Percentiles rank a stretch among this genome's conserved stretches.
phyloP scores from a whole-genome alignment of 37 sponge, comb jelly and placozoan species.

The Chondrosia reniformis region DNA sequence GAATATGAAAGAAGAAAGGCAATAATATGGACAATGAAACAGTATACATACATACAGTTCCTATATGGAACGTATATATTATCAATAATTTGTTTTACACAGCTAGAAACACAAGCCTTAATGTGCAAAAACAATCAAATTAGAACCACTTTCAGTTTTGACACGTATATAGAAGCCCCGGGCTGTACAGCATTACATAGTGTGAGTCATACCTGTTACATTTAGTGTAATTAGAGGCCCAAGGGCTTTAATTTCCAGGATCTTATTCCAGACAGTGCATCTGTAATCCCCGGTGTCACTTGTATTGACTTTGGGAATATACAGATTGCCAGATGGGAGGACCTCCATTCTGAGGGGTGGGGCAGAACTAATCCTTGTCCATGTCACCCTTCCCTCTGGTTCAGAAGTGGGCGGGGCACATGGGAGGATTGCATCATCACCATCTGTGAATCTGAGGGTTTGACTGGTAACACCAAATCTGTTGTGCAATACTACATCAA shows the following conservation, averaged over 20 bases:
- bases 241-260: background rate
- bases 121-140: no score
- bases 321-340: background rate
- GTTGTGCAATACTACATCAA: no score
- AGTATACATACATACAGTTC: no score
- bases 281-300: background rate
- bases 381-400: background rate
- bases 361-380: background rate
- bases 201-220: no score
- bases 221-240: background rate
- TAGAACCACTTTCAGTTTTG: no score
- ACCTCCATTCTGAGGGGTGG: background rate
- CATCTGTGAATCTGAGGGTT: background rate
- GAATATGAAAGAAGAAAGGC: no score
- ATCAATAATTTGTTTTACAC: no score
- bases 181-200: no score
- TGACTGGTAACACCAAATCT: background rate
- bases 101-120: no score
- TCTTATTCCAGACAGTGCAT: background rate
- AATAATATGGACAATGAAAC: no score
- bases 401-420: constrained; percentile 3
- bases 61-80: no score
- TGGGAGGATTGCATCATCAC: background rate
- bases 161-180: no score
- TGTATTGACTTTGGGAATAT: background rate